Base-by-base conservation (phyloP, 2,797 vertebrate species). In the Heterohyrax brucei region DNA sequence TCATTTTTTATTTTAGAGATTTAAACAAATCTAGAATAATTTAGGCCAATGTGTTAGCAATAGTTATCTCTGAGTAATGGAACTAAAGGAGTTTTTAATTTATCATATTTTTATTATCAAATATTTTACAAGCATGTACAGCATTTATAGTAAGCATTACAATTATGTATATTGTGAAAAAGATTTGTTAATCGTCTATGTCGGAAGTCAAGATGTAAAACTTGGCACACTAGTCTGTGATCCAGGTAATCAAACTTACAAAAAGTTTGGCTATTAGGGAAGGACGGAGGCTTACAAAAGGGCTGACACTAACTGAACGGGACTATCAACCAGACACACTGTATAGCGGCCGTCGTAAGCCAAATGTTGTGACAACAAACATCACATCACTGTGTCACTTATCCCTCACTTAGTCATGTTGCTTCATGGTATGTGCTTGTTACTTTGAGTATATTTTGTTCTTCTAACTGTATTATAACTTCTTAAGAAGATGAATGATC, bases 31-130 rank as follows among this genome's bases (percentile, higher is more conserved):
- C 75, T 85, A 78, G 44, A 94, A 83, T 92, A 81, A 81, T 70
- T 13, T 76, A 83, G 22, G 76, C 30, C n/a, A 76, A 0, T 91
- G 64, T 82, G 22, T 84, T 82, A 61, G 33, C 48, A 50, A 61
- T 61, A 68, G 53, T 80, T 70, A 53, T 46, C 73, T 87, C 66
- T 77, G n/a, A 93, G 6, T 80, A 88, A 73, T 3, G 30, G 24
- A 89, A 82, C 88, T 53, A 96, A 95, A 95, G 46, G 33, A 62
- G 21, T 91, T 53, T 94, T 84, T 62, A 61, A 89, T 28, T 14
- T 56, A 3, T 92, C 26, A 44, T n/a, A 70, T 79, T 95, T 39
- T 89, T 89, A 70, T 89, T 78, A 86, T 91, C 6, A 12, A 56
- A 24, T 75, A 73, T 66, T 78, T 91, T 73, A 62, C 16, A 88